Percentiles rank a stretch among this genome's conserved stretches.
These are phyloP conservation scores for Eupithecia insigniata DNA, from an alignment of 2,888 invertebrate genomes.

Conservation along the genomic window DNA sequence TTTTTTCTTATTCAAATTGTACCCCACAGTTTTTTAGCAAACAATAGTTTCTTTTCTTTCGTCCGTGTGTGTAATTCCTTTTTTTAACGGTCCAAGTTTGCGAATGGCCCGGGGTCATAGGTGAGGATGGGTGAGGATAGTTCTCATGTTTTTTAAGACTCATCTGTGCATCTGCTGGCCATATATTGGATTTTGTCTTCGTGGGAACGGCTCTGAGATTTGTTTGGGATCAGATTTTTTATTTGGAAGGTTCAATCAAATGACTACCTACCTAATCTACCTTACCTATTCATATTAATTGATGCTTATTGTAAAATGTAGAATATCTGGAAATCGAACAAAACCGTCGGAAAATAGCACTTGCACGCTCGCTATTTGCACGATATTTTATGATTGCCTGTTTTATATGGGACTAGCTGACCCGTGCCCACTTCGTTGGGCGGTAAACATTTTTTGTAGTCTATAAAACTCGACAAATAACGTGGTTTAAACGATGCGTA, in stretches of 20 bases:
- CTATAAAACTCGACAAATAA: too few relatives aligned
- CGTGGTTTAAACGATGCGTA: too few relatives aligned
- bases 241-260: neutral
- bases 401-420: neutral
- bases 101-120: slow-evolving; percentile 80
- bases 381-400: neutral
- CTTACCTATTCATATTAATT: neutral
- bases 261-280: neutral
- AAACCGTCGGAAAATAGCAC: neutral
- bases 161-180: slow-evolving; percentile 71
- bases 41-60: slow-evolving; percentile 75
- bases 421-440: too few relatives aligned
- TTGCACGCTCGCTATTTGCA: too few relatives aligned
- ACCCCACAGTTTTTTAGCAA: slow-evolving; percentile 72
- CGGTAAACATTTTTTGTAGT: too few relatives aligned
- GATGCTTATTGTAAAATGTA: neutral
- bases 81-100: slow-evolving; percentile 73
- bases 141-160: slow-evolving; percentile 78
- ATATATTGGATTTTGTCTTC: slow-evolving; percentile 44
- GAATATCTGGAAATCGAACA: neutral
- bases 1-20: slow-evolving; percentile 79
- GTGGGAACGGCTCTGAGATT: slow-evolving; percentile 22
- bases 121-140: slow-evolving; percentile 78
- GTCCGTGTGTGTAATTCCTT: slow-evolving; percentile 59
- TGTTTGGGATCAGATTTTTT: slow-evolving; percentile 1